Conservation (phyloP, 35 echinoderm and acorn worm species). For the Heliocidaris erythrogramma region DNA sequence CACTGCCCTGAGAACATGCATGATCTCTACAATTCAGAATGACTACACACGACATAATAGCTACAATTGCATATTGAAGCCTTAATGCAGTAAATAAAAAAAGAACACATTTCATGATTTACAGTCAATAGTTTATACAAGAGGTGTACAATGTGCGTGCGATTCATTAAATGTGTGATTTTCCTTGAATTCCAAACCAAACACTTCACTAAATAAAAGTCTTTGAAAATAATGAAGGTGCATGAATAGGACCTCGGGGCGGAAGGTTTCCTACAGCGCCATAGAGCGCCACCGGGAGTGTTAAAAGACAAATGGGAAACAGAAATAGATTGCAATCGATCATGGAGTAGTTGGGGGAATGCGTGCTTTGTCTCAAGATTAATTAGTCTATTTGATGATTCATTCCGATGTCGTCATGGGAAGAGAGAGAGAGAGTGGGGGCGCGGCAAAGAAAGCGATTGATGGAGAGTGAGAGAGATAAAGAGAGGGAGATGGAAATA, state of each 20-base stretch:
- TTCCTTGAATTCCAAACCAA: no score
- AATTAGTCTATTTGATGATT: neutral
- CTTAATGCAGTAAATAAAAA: no score
- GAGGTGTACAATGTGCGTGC: no score
- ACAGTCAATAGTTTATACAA: no score
- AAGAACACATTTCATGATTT: no score
- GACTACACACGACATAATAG: no score
- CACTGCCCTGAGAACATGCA: no score
- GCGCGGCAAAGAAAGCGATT: no score
- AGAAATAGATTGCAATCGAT: slow-evolving; percentile 5
- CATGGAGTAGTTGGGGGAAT: neutral
- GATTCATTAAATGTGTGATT: no score
- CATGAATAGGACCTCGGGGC: neutral
- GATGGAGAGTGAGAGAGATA: neutral
- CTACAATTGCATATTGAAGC: no score
- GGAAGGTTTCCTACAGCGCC: neutral
- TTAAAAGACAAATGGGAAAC: neutral
- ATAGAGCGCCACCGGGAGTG: neutral
- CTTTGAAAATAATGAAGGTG: neutral
- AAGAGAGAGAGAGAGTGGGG: neutral
- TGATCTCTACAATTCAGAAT: no score
- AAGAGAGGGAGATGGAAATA: neutral
- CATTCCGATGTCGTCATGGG: neutral
- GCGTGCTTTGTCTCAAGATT: neutral
- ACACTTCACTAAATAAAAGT: no score